These are phyloP conservation scores for Acanthochromis polyacanthus DNA, from an alignment of 2,113 vertebrate genomes.

Conservation along the genomic window DNA sequence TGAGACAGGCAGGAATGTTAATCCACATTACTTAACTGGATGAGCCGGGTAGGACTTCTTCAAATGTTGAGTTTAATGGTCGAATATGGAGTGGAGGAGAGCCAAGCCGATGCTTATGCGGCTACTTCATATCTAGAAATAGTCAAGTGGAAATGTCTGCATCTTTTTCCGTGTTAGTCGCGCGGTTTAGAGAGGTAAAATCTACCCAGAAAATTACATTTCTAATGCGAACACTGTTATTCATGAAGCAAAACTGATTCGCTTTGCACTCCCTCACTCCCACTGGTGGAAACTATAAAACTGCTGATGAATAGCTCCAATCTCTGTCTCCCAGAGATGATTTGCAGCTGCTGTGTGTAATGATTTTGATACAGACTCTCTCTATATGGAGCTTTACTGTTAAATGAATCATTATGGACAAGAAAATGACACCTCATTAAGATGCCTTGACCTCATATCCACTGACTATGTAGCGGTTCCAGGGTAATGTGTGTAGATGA, in stretches of 20 bases:
- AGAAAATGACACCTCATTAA: conserved; percentile 13
- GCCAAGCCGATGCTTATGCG: neutral
- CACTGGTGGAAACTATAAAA: conserved; percentile 10
- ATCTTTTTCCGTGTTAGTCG: conserved; percentile 4
- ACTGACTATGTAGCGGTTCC: neutral
- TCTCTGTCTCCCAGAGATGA: neutral
- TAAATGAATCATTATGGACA: neutral
- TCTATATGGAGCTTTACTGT: neutral
- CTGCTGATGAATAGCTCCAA: neutral
- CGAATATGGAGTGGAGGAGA: conserved; percentile 35
- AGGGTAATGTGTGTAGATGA: conserved; percentile 16
- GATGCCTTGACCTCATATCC: conserved; percentile 1
- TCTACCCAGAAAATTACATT: conserved; percentile 28
- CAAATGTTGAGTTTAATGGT: conserved; percentile 60
- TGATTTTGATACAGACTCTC: neutral
- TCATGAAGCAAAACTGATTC: conserved; percentile 10
- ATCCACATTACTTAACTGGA: conserved; percentile 63
- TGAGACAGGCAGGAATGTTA: conserved; percentile 56
- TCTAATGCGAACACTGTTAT: conserved; percentile 35
- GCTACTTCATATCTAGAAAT: conserved; percentile 40
- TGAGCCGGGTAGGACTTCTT: conserved; percentile 52
- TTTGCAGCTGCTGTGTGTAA: neutral
- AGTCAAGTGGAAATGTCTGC: conserved; percentile 48
- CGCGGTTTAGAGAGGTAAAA: conserved; percentile 12
- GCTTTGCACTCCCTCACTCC: neutral